Percentiles rank a stretch among this genome's conserved stretches.
Evolutionary conservation across 37 sponge, comb jelly and placozoan genomes (phyloP).

Genomic region (Ianthella basta): DNA sequence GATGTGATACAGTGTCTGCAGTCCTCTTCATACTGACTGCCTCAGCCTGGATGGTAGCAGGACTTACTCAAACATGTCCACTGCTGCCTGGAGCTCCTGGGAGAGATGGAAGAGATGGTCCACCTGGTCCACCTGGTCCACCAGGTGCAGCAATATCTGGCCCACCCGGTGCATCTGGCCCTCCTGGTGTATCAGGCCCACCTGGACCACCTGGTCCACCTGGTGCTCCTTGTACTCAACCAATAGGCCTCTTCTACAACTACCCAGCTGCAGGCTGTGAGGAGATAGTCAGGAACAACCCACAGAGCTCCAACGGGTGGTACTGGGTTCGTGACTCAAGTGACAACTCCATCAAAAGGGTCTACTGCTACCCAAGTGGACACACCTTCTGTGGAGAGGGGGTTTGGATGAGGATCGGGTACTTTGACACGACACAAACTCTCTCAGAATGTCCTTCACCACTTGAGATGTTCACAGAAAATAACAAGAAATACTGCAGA

Average conservation of each 20-base stretch:
- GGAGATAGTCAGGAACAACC: background rate
- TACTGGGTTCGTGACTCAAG: conserved; percentile 11
- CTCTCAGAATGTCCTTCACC: conserved; percentile 2
- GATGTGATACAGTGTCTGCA: no score
- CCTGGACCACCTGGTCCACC: conserved; percentile 57
- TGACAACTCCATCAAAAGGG: background rate
- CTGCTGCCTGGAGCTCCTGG: conserved; percentile 35
- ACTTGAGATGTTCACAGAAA: background rate
- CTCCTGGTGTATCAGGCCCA: no score
- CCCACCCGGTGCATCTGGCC: no score
- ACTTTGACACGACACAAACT: background rate
- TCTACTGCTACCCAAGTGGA: background rate
- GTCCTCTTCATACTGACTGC: no score
- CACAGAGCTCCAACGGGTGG: background rate
- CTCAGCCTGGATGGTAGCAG: no score
- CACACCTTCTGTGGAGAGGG: conserved; percentile 16
- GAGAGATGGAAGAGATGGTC: conserved; percentile 49
- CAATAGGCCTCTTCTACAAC: no score
- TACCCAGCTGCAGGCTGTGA: no score
- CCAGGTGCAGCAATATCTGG: no score
- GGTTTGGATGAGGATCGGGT: conserved; percentile 21
- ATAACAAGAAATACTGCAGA: background rate
- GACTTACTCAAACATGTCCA: background rate
- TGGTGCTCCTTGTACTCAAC: no score
- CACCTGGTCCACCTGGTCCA: no score